Percentiles rank a stretch among this genome's conserved stretches.
Conservation (phyloP, 2,888 invertebrate species). For the Parascotia fuliginaria region DNA sequence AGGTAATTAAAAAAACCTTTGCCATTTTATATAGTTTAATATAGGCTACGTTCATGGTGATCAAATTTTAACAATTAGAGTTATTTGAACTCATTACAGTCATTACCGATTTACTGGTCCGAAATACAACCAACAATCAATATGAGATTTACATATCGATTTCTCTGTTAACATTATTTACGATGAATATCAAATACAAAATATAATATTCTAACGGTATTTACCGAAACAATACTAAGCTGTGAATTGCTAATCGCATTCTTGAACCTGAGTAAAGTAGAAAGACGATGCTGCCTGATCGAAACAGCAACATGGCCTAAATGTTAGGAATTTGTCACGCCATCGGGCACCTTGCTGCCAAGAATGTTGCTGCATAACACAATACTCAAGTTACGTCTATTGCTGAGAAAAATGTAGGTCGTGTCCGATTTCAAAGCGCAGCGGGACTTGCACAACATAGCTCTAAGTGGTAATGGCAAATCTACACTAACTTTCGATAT, state of each 20-base stretch:
- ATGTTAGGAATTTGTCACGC: conserved; percentile 22
- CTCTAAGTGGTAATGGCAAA: conserved; percentile 48
- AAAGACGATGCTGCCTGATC: conserved; percentile 8
- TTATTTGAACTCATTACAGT: too few species aligned
- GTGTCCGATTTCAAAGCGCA: conserved; percentile 75
- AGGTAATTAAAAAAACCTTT: too few species aligned
- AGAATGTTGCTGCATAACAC: conserved; percentile 52
- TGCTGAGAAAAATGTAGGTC: conserved; percentile 75
- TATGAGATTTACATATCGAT: too few species aligned
- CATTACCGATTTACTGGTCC: too few species aligned
- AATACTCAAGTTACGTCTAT: conserved; percentile 70
- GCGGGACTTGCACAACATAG: conserved; percentile 66
- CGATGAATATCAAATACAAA: too few species aligned
- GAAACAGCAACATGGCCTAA: conserved; percentile 17
- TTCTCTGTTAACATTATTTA: too few species aligned
- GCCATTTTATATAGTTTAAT: too few species aligned
- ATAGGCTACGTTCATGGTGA: too few species aligned
- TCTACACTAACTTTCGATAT: conserved; percentile 48
- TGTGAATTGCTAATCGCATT: conserved; percentile 4
- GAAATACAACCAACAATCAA: too few species aligned
- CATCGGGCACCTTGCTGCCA: conserved; percentile 22
- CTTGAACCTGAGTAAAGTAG: conserved; percentile 11
- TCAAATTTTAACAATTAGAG: too few species aligned
- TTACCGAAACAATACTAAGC: not conserved
- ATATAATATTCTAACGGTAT: too few species aligned